A percentile compares a stretch with the other conserved stretches of the same genome.
These are phyloP conservation scores for Stictonetta naevosa DNA, from an alignment of 2,113 vertebrate genomes.

Conservation along the genomic window DNA sequence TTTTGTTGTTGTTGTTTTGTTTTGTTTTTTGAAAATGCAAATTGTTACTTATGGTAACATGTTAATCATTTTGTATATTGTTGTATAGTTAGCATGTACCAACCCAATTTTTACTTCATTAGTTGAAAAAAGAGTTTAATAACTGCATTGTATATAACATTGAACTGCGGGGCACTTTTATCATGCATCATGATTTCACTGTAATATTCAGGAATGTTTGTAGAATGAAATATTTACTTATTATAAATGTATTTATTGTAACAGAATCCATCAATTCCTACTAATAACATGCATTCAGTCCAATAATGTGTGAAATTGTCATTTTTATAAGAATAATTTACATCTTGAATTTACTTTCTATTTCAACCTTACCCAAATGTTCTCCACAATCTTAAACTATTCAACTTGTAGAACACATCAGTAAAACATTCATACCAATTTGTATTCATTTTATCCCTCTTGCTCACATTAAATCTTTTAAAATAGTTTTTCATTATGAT, in stretches of 20 bases:
- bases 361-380: slow-evolving; percentile 15
- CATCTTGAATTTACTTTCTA: background rate
- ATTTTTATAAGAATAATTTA: background rate
- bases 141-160: background rate
- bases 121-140: slow-evolving; percentile 1
- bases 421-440: background rate
- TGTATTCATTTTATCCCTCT: background rate
- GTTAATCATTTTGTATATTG: background rate
- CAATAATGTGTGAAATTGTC: background rate
- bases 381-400: background rate
- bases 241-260: background rate
- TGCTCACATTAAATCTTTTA: background rate
- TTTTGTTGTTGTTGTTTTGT: too few relatives aligned
- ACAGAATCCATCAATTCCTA: background rate
- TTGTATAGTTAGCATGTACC: background rate
- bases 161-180: background rate
- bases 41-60: background rate
- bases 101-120: background rate
- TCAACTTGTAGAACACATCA: background rate
- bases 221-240: background rate
- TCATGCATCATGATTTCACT: background rate
- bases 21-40: background rate
- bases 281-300: background rate
- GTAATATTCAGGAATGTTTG: background rate
- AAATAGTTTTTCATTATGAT: slow-evolving; percentile 15